These are phyloP conservation scores for Protonibea diacanthus DNA, from an alignment of 2,797 vertebrate genomes.

Conservation along the genomic window DNA sequence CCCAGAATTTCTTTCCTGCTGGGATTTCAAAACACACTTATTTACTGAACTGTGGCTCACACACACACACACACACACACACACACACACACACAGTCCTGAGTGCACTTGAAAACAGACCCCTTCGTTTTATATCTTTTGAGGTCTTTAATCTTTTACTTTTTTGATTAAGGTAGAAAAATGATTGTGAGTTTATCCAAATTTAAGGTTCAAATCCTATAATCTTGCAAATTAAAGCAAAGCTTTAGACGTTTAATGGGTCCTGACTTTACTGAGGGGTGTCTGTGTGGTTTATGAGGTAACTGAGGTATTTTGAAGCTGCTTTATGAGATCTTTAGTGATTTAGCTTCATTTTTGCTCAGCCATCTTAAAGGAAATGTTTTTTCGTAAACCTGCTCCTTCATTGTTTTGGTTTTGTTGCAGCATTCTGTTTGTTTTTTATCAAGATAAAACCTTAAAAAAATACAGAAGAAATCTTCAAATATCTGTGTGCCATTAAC, in stretches of 20 bases:
- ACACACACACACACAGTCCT: too few relatives aligned
- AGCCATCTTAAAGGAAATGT: background rate
- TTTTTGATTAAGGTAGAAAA: background rate
- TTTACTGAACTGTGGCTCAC: background rate
- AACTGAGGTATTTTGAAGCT: background rate
- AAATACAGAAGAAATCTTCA: background rate
- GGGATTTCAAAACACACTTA: conserved; percentile 1
- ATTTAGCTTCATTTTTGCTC: background rate
- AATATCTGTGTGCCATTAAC: background rate
- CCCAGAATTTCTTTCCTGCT: background rate
- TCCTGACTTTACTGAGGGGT: background rate
- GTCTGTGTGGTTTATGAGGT: conserved; percentile 11
- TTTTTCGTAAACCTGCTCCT: background rate
- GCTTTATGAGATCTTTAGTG: background rate
- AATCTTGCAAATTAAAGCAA: background rate
- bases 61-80: too few relatives aligned
- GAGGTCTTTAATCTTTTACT: background rate
- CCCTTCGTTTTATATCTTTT: background rate
- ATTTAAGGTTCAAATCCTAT: background rate
- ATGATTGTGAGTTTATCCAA: background rate
- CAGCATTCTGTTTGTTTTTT: too few relatives aligned
- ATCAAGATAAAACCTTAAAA: background rate
- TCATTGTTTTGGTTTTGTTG: background rate
- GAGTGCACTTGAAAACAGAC: background rate
- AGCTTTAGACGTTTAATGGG: background rate